Evolutionary conservation across 2,797 vertebrate species (phyloP).

Genomic region (Myotis findleyi): DNA sequence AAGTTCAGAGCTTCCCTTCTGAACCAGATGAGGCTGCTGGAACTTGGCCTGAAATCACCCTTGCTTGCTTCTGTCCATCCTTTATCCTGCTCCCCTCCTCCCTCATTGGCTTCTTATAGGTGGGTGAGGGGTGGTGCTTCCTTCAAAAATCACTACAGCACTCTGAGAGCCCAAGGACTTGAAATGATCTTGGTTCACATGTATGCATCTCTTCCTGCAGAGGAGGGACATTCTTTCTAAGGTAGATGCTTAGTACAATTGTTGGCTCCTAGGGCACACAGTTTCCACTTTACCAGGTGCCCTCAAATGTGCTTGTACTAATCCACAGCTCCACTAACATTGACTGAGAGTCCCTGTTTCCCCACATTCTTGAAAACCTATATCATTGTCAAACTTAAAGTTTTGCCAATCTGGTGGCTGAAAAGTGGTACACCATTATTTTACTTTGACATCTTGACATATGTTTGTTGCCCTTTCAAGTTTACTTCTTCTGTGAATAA

Average conservation of each 20-base stretch:
- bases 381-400: not conserved
- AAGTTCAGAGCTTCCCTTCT: not conserved
- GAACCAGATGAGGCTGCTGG: not conserved
- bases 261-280: not conserved
- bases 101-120: not conserved
- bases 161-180: not conserved
- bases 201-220: not conserved
- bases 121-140: not conserved
- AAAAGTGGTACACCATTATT: not conserved
- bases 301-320: not conserved
- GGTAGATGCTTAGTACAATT: not conserved
- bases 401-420: slow-evolving; percentile 6
- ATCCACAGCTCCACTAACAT: not conserved
- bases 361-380: not conserved
- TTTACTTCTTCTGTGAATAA: slow-evolving; percentile 37
- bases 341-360: not conserved
- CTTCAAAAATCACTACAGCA: not conserved
- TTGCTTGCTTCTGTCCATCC: not conserved
- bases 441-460: not conserved
- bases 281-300: not conserved
- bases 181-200: not conserved
- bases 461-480: not conserved
- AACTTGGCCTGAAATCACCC: not conserved
- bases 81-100: not conserved
- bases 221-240: not conserved